Evolutionary conservation across 2,113 vertebrate genomes (phyloP).

Genomic region (Tragulus kanchil): DNA sequence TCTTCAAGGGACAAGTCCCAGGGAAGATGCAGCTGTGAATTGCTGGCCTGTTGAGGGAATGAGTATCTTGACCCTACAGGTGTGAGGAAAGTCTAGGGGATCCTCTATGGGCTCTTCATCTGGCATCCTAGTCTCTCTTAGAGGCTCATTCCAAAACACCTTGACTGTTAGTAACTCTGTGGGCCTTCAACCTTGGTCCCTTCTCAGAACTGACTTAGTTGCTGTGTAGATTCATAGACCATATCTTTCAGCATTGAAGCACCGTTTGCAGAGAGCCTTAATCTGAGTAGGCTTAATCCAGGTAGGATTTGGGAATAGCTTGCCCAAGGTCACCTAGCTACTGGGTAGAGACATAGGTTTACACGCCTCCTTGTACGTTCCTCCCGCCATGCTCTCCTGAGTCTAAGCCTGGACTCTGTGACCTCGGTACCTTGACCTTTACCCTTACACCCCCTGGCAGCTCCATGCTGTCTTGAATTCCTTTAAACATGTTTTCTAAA

Average conservation of each 20-base stretch:
- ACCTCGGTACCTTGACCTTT: neutral
- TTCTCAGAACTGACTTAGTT: neutral
- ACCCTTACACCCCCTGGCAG: neutral
- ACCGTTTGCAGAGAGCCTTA: neutral
- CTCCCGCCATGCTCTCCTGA: neutral
- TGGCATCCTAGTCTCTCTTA: neutral
- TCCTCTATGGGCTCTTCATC: rapidly evolving
- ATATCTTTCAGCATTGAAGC: neutral
- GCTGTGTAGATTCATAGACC: neutral
- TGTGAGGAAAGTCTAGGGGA: too few relatives aligned
- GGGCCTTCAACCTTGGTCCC: neutral
- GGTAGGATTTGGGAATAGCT: neutral
- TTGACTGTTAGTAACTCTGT: neutral
- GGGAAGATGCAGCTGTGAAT: neutral
- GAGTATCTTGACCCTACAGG: neutral
- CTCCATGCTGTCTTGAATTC: neutral
- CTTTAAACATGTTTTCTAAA: neutral
- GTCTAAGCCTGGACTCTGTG: neutral
- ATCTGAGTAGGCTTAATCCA: neutral
- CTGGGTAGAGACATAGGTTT: neutral
- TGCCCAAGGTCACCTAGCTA: neutral
- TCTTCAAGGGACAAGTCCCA: neutral
- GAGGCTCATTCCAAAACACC: neutral
- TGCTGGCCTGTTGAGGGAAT: neutral
- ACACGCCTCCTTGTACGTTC: neutral